phyloP scores from a whole-genome alignment of 2,888 invertebrate species.

The Gymnosoma rotundatum region DNA sequence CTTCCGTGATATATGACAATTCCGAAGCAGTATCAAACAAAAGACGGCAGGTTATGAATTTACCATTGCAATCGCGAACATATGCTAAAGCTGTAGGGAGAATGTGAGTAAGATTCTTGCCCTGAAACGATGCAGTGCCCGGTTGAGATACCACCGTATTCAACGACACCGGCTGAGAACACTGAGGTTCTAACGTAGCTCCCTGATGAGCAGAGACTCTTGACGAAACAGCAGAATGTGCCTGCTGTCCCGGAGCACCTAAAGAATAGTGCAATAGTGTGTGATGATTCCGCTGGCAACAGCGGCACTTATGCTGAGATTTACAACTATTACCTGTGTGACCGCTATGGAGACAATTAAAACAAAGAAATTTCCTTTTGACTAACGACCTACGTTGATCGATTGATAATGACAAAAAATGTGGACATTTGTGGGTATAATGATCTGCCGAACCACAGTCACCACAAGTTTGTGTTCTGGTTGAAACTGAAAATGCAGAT shows the following conservation, averaged over 20 bases:
- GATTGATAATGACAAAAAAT: slow-evolving; percentile 24
- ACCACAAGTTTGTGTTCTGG: not conserved
- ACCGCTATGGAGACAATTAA: slow-evolving; percentile 12
- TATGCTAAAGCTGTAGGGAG: slow-evolving; percentile 26
- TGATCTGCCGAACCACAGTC: slow-evolving; percentile 13
- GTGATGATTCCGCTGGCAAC: slow-evolving; percentile 17
- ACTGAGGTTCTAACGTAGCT: not conserved
- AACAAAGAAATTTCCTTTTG: not conserved
- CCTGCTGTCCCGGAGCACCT: not conserved
- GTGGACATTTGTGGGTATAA: slow-evolving; percentile 3
- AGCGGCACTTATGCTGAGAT: slow-evolving; percentile 6
- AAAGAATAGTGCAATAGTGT: not conserved
- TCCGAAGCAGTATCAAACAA: slow-evolving; percentile 24
- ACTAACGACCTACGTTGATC: slow-evolving; percentile 1
- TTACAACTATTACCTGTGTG: slow-evolving; percentile 11
- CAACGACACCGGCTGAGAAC: not conserved
- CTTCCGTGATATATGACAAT: slow-evolving; percentile 28
- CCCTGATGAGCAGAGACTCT: not conserved
- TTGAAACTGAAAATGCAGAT: too few relatives aligned
- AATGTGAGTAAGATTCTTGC: not conserved
- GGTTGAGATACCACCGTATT: not conserved
- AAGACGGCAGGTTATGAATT: slow-evolving; percentile 15
- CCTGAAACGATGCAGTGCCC: not conserved
- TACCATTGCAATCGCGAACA: not conserved
- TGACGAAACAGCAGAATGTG: too few relatives aligned